These are phyloP conservation scores for Hypercompe scribonia DNA, from an alignment of 2,888 invertebrate species.

Conservation along the genomic window DNA sequence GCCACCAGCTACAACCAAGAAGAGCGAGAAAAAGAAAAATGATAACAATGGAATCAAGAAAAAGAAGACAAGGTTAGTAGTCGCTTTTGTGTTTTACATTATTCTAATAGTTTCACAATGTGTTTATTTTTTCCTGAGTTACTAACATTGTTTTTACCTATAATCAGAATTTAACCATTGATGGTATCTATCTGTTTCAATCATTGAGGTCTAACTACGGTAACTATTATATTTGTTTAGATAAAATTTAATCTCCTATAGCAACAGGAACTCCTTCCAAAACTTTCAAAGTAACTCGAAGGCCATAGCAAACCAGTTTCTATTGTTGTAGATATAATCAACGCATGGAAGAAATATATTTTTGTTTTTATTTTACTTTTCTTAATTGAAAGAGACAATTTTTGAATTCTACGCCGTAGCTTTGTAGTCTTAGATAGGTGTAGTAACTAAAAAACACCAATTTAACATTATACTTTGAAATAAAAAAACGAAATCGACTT, in stretches of 20 bases:
- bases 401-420: neutral
- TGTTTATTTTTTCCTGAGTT: neutral
- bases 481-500: neutral
- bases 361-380: neutral
- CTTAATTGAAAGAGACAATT: neutral
- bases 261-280: neutral
- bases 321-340: too few relatives aligned
- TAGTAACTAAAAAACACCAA: too few relatives aligned
- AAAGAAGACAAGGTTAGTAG: constrained; percentile 94
- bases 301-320: too few relatives aligned
- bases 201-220: neutral
- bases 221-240: neutral
- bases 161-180: neutral
- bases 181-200: neutral
- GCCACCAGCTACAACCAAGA: constrained; percentile 85
- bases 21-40: constrained; percentile 93
- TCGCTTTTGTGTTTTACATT: neutral
- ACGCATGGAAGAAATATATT: too few relatives aligned
- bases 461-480: neutral
- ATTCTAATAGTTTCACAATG: neutral
- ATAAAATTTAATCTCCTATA: neutral
- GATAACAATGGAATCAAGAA: constrained; percentile 96
- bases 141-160: neutral
- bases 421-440: too few relatives aligned
- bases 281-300: neutral